Evolutionary conservation across 2,113 vertebrate genomes (phyloP).

Genomic region (Vimba vimba): DNA sequence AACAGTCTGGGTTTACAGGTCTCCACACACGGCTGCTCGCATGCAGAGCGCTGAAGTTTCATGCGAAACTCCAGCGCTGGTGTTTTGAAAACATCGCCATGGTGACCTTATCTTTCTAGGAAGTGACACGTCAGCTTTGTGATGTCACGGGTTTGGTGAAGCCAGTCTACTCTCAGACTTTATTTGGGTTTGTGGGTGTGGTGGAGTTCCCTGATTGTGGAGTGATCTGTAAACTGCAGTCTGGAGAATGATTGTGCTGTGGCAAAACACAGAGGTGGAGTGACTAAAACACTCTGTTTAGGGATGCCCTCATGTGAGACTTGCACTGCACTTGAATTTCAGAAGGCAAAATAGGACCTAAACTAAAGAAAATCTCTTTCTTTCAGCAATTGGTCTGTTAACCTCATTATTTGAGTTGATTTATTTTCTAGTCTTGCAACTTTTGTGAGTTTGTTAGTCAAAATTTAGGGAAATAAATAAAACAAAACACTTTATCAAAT

Average conservation of each 20-base stretch:
- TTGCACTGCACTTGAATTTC: not conserved
- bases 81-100: constrained; percentile 39
- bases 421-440: not conserved
- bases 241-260: constrained; percentile 29
- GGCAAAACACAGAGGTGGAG: constrained; percentile 1
- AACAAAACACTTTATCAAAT: no score
- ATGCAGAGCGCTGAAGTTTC: constrained; percentile 10
- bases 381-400: not conserved
- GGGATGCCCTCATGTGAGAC: not conserved
- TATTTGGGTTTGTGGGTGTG: constrained; percentile 14
- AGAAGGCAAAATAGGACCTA: not conserved
- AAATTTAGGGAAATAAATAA: not conserved
- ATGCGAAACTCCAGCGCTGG: constrained; percentile 17
- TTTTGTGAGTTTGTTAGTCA: not conserved
- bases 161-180: constrained; percentile 25
- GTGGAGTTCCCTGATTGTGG: constrained; percentile 38
- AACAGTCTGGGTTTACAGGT: constrained; percentile 18
- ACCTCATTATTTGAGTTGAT: no score
- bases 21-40: not conserved
- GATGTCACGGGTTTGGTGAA: constrained; percentile 32
- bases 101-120: constrained; percentile 40
- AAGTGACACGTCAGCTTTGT: constrained; percentile 24
- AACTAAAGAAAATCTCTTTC: not conserved
- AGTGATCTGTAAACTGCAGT: constrained; percentile 46
- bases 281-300: not conserved